phyloP scores from a whole-genome alignment of 2,888 invertebrate genomes.

The Oligia strigilis region DNA sequence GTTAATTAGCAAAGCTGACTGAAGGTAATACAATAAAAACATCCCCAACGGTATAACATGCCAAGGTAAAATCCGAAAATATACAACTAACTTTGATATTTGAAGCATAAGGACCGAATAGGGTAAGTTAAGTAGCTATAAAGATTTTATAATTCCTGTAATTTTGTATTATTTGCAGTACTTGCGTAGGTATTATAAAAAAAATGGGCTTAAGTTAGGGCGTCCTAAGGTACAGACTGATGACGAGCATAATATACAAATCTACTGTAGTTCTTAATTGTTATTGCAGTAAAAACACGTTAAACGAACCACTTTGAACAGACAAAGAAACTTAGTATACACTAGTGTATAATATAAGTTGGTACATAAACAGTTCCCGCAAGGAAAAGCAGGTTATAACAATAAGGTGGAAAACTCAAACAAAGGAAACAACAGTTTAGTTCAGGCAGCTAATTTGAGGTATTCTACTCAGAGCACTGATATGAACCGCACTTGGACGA shows the following conservation, averaged over 20 bases:
- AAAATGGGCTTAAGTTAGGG: constrained; percentile 15
- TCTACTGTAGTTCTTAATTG: neutral
- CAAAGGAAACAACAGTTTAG: constrained; percentile 27
- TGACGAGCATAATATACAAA: neutral
- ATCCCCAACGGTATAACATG: constrained; percentile 39
- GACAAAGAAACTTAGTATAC: constrained; percentile 19
- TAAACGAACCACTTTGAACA: neutral
- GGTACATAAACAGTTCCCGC: constrained; percentile 9
- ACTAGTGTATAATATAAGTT: constrained; percentile 1
- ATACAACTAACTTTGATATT: constrained; percentile 40
- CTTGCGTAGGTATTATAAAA: constrained; percentile 6
- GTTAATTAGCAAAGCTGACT: constrained; percentile 55
- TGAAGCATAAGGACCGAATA: constrained; percentile 3
- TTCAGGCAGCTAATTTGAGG: neutral
- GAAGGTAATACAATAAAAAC: constrained; percentile 53
- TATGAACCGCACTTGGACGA: no score
- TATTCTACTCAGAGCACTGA: no score
- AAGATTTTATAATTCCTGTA: constrained; percentile 15
- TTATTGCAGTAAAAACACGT: neutral
- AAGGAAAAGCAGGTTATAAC: constrained; percentile 15
- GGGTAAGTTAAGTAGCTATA: neutral
- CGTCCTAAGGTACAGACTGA: constrained; percentile 4
- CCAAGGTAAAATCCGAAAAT: constrained; percentile 32
- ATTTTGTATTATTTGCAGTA: constrained; percentile 1
- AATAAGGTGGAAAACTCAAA: constrained; percentile 20